Evolutionary conservation across 2,888 invertebrate species (phyloP).

Genomic region (Drosophila algonquin): DNA sequence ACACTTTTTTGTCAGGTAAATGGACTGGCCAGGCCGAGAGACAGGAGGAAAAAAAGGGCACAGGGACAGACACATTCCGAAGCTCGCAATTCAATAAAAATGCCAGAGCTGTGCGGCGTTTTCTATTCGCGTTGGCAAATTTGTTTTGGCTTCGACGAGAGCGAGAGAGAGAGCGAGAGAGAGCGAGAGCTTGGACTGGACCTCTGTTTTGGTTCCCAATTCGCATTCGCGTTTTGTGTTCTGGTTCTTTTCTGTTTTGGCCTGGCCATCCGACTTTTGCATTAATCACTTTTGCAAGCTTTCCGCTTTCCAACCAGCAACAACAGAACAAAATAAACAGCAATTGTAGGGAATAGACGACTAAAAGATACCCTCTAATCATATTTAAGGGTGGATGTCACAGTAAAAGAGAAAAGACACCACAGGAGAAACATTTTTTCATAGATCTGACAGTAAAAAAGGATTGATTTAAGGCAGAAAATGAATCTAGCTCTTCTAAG

Average conservation of each 20-base stretch:
- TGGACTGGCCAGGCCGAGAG: neutral
- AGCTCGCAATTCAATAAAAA: constrained; percentile 75
- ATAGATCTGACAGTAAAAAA: neutral
- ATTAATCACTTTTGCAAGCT: constrained; percentile 78
- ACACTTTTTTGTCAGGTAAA: neutral
- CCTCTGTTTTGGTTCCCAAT: neutral
- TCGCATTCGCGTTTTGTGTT: neutral
- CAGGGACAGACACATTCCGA: constrained; percentile 53
- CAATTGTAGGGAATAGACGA: neutral
- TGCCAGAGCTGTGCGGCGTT: constrained; percentile 58
- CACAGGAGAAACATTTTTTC: neutral
- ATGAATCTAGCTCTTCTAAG: no score
- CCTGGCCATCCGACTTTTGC: constrained; percentile 63
- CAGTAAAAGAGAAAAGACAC: neutral
- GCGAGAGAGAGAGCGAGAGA: constrained; percentile 22
- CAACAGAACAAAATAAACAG: constrained; percentile 19
- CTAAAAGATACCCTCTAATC: neutral
- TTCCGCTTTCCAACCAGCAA: constrained; percentile 47
- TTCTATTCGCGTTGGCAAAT: constrained; percentile 71
- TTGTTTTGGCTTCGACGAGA: constrained; percentile 50
- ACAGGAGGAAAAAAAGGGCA: neutral
- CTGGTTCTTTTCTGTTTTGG: constrained; percentile 11
- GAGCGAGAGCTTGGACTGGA: constrained; percentile 15
- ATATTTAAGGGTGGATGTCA: neutral
- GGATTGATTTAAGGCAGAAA: neutral